Evolutionary conservation across 2,888 invertebrate species (phyloP), one percentile per base, ranked within the genome.

Genomic region (Heterodera filipjevi): DNA sequence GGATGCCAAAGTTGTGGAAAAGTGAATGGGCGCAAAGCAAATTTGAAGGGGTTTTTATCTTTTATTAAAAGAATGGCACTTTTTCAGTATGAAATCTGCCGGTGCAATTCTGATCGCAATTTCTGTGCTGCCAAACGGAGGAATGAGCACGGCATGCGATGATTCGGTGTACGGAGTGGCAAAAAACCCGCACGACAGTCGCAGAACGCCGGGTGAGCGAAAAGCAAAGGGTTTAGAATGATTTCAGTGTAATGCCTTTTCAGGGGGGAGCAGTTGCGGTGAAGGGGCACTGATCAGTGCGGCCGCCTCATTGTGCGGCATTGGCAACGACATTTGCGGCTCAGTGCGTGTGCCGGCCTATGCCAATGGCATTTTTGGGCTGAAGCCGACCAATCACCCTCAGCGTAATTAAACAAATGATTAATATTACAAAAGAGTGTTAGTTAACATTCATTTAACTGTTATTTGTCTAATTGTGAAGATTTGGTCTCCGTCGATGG

Each of bases 281-380:
- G 80, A 80, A 49, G 80, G 76, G 1, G 80, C 46, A 33, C 46
- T 80, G 59, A 71, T 80, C n/a, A 35, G 44, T 35, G 32, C 80
- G n/a, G 76, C 49, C 35, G 80, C 68, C 16, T 73, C 76, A 1
- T 64, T 68, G 16, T 71, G 66, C 44, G 81, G 78, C 16, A 66
- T 81, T 16, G 78, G 81, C 33, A 80, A 49, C 35, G 81, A 79
- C 22, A 44, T 82, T 46, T 66, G 82, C 22, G 81, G 81, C 49
- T 82, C 81, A n/a, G 73, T 81, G 46, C 71, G 81, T 22, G 68
- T 81, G 8, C 79, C 81, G 32, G 59, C 82, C 16, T 68, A 74
- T 44, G 53, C 77, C 33, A 71, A 73, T 66, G 81, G 81, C 19
- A 71, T 81, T 32, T 81, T 82, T 33, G 81, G 81, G 22, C 76